Base-by-base conservation (phyloP, 2,797 vertebrate genomes). In the Smutsia temminckii region DNA sequence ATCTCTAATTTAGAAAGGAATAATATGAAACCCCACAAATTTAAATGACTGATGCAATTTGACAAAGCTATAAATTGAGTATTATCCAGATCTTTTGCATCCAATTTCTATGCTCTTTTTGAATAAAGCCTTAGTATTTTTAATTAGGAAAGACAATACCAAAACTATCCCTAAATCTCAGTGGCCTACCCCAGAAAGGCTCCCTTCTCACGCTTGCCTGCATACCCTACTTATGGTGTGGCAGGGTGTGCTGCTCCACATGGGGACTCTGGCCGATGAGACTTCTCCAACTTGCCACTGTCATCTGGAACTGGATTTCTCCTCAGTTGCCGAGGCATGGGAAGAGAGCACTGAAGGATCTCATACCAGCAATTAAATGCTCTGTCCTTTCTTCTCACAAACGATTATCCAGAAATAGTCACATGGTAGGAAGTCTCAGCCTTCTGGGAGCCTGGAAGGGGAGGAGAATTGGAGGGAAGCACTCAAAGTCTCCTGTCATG, bases 311-410 rank as follows among this genome's bases (percentile, higher is more conserved):
- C 14, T 53, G 68, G 18, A 51, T n/a, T 40, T 83, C 37, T 74
- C 81, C 57, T 81, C 12, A 69, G 63, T 55, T 81, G 57, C 63
- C 79, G 63, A 78, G 8, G 46, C 66, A 90, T 25, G 25, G 32
- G 17, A 85, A 79, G 17, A 78, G 21, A 61, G 40, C 13, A 37
- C 27, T 4, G 14, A 87, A 51, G 8, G 20, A 7, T 71, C 53
- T 85, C 85, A 37, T 4, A 23, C 49, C n/a, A 71, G 46, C n/a
- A 66, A 21, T 80, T 51, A 85, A 93, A 83, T 51, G 21, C 21
- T 55, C 91, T 53, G 25, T 89, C 69, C 40, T 86, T 89, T 94
- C 81, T 97, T 40, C 29, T 87, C 74, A 49, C 2, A 80, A 61
- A 25, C 59, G 40, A 2, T 80, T 63, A 51, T 17, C 66, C 23